Conservation (phyloP, 2,113 vertebrate genomes). For the Microcebus jonahi region DNA sequence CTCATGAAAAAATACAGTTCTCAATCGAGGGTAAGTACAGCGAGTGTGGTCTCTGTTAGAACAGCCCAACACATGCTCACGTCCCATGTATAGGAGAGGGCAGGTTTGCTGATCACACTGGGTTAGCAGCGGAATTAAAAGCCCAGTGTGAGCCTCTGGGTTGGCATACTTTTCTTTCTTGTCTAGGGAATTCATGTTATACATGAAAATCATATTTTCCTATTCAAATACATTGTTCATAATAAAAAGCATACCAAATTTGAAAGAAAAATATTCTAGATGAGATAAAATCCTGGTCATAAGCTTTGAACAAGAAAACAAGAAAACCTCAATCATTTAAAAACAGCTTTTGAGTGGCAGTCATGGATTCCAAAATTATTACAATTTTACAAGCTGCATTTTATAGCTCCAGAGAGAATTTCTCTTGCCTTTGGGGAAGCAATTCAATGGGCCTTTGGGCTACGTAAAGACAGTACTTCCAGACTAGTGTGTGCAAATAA, state of each 20-base stretch:
- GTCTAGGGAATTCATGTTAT: background rate
- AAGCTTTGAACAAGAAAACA: background rate
- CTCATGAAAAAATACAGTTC: background rate
- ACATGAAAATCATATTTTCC: background rate
- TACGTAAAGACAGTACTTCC: background rate
- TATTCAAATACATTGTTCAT: background rate
- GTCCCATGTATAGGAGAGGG: background rate
- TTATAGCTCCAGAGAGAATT: background rate
- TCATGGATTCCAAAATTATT: background rate
- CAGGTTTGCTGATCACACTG: background rate
- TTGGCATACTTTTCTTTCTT: background rate
- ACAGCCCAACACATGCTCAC: background rate
- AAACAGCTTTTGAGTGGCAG: background rate
- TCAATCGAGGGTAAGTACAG: background rate
- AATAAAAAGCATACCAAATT: background rate
- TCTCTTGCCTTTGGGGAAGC: background rate
- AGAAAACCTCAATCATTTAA: background rate
- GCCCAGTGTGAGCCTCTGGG: no score
- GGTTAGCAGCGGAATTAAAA: background rate
- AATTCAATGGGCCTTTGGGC: background rate
- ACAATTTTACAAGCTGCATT: background rate
- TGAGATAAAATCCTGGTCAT: background rate
- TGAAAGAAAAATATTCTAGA: background rate
- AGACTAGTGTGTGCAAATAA: background rate
- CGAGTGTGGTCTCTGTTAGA: background rate